These are phyloP conservation scores for Monomorium pharaonis DNA, from an alignment of 1,140 invertebrate genomes.

Conservation along the genomic window DNA sequence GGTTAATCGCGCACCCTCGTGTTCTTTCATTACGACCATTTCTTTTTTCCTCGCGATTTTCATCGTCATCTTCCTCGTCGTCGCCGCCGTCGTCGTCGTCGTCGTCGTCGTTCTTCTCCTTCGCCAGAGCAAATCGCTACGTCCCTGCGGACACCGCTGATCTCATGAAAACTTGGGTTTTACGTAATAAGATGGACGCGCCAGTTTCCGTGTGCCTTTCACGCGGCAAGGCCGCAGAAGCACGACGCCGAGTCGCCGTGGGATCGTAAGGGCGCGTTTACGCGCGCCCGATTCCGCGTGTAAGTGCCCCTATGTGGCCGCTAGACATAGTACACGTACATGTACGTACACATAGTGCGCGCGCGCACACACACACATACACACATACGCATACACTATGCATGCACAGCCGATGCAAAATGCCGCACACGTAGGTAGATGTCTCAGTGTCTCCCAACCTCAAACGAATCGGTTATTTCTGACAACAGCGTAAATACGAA, in stretches of 20 bases:
- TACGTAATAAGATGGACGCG: slow-evolving; percentile 82
- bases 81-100: background rate
- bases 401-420: slow-evolving; percentile 57
- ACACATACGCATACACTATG: background rate
- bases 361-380: background rate
- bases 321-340: background rate
- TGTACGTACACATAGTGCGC: background rate
- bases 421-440: slow-evolving; percentile 67
- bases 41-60: slow-evolving; percentile 2
- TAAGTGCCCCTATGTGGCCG: slow-evolving; percentile 67
- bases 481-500: too few species aligned
- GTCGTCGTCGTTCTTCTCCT: background rate
- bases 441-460: slow-evolving; percentile 67
- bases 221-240: slow-evolving; percentile 79
- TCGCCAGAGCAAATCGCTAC: slow-evolving; percentile 36
- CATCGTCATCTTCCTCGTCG: too few species aligned
- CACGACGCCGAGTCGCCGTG: slow-evolving; percentile 70
- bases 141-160: slow-evolving; percentile 55
- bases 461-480: background rate
- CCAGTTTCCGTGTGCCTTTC: slow-evolving; percentile 81
- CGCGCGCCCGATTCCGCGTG: slow-evolving; percentile 63
- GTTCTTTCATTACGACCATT: background rate
- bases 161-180: slow-evolving; percentile 78
- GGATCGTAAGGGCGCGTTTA: slow-evolving; percentile 76
- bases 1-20: slow-evolving; percentile 16